Conservation (phyloP, 2,888 invertebrate genomes). For the Asteroscopus sphinx region DNA sequence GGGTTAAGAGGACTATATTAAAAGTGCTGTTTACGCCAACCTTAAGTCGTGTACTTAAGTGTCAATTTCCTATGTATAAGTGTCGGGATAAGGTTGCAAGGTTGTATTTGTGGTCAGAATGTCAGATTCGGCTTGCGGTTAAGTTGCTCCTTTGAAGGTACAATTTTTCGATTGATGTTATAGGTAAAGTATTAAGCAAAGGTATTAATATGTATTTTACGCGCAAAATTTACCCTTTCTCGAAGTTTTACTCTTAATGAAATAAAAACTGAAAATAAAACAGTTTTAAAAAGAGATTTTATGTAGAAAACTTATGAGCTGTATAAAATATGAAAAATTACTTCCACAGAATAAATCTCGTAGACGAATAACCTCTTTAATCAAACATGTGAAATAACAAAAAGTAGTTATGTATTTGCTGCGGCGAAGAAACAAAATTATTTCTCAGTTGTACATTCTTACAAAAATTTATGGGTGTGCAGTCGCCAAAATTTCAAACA, state of each 20-base stretch:
- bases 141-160: slow-evolving; percentile 44
- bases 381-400: slow-evolving; percentile 1
- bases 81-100: slow-evolving; percentile 36
- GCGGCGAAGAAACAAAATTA: slow-evolving; percentile 27
- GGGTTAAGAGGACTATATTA: slow-evolving; percentile 49
- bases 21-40: slow-evolving; percentile 21
- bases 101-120: slow-evolving; percentile 50
- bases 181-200: slow-evolving; percentile 35
- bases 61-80: slow-evolving; percentile 24
- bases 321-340: too few relatives aligned
- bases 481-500: slow-evolving; percentile 45
- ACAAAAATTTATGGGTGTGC: slow-evolving; percentile 35
- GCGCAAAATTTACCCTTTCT: slow-evolving; percentile 19
- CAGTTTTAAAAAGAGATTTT: neutral
- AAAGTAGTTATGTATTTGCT: slow-evolving; percentile 34
- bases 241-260: slow-evolving; percentile 3
- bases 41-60: slow-evolving; percentile 24
- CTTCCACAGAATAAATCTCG: too few relatives aligned
- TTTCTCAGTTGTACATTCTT: slow-evolving; percentile 37
- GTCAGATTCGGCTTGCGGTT: slow-evolving; percentile 55
- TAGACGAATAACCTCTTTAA: too few relatives aligned
- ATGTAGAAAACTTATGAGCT: too few relatives aligned
- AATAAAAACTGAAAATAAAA: slow-evolving; percentile 11
- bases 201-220: slow-evolving; percentile 10
- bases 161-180: slow-evolving; percentile 50